Evolutionary conservation across 2,888 invertebrate genomes (phyloP).

Genomic region (Sepiola atlantica): DNA sequence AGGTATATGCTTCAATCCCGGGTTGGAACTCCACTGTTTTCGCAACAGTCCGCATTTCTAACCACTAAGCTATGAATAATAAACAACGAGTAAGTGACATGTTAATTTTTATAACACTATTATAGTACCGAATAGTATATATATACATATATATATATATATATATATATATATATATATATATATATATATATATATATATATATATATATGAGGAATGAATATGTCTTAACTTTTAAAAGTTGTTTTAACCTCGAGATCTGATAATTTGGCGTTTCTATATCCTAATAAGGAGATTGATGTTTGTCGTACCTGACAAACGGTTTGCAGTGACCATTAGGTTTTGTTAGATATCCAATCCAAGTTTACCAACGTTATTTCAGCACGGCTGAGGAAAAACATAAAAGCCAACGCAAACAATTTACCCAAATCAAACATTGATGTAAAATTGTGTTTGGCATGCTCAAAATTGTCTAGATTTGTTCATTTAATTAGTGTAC

Average conservation of each 20-base stretch:
- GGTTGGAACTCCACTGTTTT: too few species aligned
- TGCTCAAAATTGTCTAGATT: neutral
- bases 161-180: too few species aligned
- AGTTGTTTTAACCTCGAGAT: neutral
- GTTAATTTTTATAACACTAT: too few species aligned
- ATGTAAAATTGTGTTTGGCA: conserved; percentile 7
- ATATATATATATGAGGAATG: too few species aligned
- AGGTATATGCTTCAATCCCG: too few species aligned
- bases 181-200: too few species aligned
- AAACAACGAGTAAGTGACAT: too few species aligned
- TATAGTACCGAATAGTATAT: too few species aligned
- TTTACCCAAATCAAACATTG: neutral
- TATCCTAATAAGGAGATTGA: neutral
- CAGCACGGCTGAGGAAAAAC: neutral
- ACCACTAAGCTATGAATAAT: too few species aligned
- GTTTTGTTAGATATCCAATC: neutral
- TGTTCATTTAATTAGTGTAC: neutral
- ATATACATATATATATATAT: too few species aligned
- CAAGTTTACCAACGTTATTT: neutral
- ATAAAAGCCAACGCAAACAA: neutral
- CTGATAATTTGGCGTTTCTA: neutral
- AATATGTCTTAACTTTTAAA: neutral
- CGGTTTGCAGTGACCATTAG: neutral
- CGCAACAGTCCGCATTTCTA: too few species aligned
- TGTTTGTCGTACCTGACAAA: conserved; percentile 9